A percentile compares a stretch with the other conserved stretches of the same genome.
Conservation (phyloP, 2,797 vertebrate species). For the Lemur catta region DNA sequence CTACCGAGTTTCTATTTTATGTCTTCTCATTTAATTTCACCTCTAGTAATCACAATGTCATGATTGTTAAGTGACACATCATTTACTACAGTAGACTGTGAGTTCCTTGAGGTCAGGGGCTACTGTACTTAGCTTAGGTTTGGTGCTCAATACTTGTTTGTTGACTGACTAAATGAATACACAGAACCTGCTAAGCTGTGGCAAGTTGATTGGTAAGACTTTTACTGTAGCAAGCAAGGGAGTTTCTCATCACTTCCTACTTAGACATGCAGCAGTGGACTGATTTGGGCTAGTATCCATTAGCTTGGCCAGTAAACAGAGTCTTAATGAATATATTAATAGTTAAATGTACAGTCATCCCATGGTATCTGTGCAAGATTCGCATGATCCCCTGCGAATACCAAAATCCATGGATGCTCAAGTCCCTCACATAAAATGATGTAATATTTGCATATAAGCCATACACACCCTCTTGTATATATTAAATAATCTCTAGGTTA, state of each 20-base stretch:
- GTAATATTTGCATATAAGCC: background rate
- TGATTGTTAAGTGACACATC: background rate
- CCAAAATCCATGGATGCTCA: background rate
- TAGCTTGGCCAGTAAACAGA: conserved; percentile 46
- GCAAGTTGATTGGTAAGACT: background rate
- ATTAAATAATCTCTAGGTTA: background rate
- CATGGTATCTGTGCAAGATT: background rate
- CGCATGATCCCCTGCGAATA: background rate
- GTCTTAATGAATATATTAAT: conserved; percentile 13
- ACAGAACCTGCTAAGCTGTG: background rate
- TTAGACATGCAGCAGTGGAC: background rate
- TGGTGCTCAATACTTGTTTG: background rate
- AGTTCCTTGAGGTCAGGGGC: background rate
- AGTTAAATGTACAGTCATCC: background rate
- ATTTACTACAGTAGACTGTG: background rate
- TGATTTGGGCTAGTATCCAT: conserved; percentile 5
- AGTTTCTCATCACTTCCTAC: background rate
- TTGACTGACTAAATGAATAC: background rate
- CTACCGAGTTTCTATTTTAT: background rate
- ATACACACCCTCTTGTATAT: background rate
- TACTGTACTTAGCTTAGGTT: too few species aligned
- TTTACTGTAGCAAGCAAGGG: background rate
- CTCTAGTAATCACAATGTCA: background rate
- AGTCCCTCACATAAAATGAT: background rate
- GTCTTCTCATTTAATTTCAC: background rate